Evolutionary conservation across 2,113 vertebrate species (phyloP), one percentile per base, ranked within the genome.

Genomic region (Gobiocypris rarus): DNA sequence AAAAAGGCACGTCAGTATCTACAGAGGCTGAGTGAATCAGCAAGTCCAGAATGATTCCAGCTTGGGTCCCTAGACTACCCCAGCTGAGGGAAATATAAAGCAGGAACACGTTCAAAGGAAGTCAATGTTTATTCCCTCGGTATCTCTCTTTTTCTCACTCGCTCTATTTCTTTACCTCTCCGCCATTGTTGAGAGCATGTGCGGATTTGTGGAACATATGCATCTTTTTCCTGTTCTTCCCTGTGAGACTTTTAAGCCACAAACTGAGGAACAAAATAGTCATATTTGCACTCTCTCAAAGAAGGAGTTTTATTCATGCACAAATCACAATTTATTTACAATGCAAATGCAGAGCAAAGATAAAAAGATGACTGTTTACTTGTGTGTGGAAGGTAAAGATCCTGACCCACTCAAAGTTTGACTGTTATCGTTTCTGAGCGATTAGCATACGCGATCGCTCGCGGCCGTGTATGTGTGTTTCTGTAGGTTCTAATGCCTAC

Each of bases 321-420:
- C 70, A 82, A 31, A 89, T 90, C 81, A 86, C 74, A 90, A 90
- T 90, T 83, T 0, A 91, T 90, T 73, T 91, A 87, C 88, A 91
- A 89, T 90, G 86, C 85, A 88, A 90, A 91, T 90, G 54, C 58
- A 81, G 85, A 89, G 89, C 84, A 89, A 87, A 79, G 75, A 59
- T 70, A 86, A 89, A 86, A 86, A 75, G 59, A 87, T 13, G 59
- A 86, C 75, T 83, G 73, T 81, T 90, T 74, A 77, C 86, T 90
- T 87, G 88, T 85, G 78, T 76, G 83, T 63, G 75, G 87, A 86
- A 76, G 79, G 86, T 87, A 59, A 84, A 84, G 76, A 88, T 71
- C 86, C 85, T 81, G 81, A 85, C 84, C 75, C 76, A 26, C 82
- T 87, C 86, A 80, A 59, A 84, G 26, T 85, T 41, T 78, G n/a